Evolutionary conservation across 2,113 vertebrate species (phyloP).

Genomic region (Chiloscyllium plagiosum): DNA sequence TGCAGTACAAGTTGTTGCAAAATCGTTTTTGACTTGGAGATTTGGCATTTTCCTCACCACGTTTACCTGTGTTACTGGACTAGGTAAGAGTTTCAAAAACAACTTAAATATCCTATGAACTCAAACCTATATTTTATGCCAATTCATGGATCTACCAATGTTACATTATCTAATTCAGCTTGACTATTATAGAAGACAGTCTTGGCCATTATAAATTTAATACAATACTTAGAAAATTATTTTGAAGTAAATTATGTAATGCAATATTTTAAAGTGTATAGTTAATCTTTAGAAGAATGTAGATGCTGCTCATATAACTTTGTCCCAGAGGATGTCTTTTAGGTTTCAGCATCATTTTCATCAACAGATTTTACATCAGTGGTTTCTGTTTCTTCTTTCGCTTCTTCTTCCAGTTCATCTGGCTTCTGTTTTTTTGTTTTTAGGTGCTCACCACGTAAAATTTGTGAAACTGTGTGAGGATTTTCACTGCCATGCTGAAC

Average conservation of each 20-base stretch:
- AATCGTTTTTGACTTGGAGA: not conserved
- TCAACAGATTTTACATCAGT: not conserved
- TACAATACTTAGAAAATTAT: not conserved
- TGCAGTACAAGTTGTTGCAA: not conserved
- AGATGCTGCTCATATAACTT: not conserved
- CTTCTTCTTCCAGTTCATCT: not conserved
- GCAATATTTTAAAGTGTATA: not conserved
- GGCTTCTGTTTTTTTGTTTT: not conserved
- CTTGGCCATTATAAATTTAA: not conserved
- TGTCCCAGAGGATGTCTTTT: no score
- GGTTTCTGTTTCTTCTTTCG: not conserved
- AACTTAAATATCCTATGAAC: not conserved
- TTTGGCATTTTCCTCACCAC: not conserved
- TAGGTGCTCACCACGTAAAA: not conserved
- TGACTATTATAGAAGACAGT: not conserved
- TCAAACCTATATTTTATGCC: not conserved
- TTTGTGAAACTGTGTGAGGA: not conserved
- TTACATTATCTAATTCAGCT: not conserved
- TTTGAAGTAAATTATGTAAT: not conserved
- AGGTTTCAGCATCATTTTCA: not conserved
- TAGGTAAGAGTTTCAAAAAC: not conserved
- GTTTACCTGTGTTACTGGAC: not conserved
- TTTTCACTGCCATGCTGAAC: slow-evolving; percentile 36
- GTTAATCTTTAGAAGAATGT: not conserved
- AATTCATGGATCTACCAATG: not conserved